Evolutionary conservation across 2,888 invertebrate species (phyloP).

Genomic region (Watsonalla cultraria): DNA sequence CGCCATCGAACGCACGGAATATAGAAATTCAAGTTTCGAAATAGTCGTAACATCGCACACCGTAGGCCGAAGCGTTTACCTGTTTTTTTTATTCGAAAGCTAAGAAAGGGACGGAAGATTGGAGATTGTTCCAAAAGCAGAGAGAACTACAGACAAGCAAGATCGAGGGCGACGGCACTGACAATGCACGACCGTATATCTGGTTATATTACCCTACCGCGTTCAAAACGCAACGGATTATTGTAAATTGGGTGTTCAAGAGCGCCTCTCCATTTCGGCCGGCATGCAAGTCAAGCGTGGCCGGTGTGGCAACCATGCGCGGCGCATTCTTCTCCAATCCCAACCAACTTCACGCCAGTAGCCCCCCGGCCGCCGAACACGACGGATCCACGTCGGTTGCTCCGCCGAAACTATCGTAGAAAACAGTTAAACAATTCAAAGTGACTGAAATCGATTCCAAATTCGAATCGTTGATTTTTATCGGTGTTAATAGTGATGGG

Average conservation of each 20-base stretch:
- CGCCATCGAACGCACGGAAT: conserved; percentile 29
- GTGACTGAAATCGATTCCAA: conserved; percentile 51
- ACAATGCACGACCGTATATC: conserved; percentile 74
- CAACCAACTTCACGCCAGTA: conserved; percentile 72
- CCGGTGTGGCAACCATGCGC: conserved; percentile 76
- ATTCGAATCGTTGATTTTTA: conserved; percentile 24
- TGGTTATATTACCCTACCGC: conserved; percentile 66
- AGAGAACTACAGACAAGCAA: conserved; percentile 60
- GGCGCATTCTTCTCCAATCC: conserved; percentile 74
- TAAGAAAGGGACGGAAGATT: conserved; percentile 54
- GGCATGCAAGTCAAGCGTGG: conserved; percentile 58
- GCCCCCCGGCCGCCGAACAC: conserved; percentile 51
- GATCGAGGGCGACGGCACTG: conserved; percentile 70
- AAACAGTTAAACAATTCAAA: conserved; percentile 63
- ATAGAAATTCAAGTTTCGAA: conserved; percentile 38
- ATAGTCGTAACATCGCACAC: conserved; percentile 37
- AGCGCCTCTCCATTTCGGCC: conserved; percentile 53
- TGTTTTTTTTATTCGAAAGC: conserved; percentile 61
- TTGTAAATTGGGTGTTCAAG: conserved; percentile 44
- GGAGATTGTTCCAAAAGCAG: conserved; percentile 58
- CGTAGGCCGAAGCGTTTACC: conserved; percentile 59
- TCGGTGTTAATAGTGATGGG: conserved; percentile 53
- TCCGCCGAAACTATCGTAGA: conserved; percentile 60
- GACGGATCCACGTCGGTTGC: conserved; percentile 56
- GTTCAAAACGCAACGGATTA: conserved; percentile 44